A percentile compares a stretch with the other conserved stretches of the same genome.
These are phyloP conservation scores for Tromatobia lineatoria DNA, from an alignment of 2,888 invertebrate species.

Conservation along the genomic window DNA sequence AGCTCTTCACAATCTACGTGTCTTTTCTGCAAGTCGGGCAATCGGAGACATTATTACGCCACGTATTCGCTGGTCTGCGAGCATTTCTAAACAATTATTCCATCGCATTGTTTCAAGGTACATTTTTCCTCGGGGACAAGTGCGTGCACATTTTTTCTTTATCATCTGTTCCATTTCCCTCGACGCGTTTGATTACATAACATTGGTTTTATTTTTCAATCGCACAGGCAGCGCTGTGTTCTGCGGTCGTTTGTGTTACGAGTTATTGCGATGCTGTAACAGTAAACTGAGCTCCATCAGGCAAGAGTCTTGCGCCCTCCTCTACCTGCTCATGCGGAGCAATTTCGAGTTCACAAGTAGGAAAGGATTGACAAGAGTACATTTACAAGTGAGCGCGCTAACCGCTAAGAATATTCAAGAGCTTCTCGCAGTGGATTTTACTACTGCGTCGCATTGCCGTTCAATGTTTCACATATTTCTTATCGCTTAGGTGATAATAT, in stretches of 20 bases:
- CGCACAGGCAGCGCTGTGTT: constrained; percentile 90
- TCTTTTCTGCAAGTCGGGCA: constrained; percentile 95
- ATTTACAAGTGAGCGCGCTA: constrained; percentile 89
- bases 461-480: constrained; percentile 36
- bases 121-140: constrained; percentile 49
- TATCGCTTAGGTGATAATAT: constrained; percentile 92
- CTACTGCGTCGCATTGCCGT: constrained; percentile 6
- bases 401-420: not conserved
- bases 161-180: constrained; percentile 11
- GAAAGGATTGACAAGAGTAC: constrained; percentile 95
- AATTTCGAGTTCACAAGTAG: constrained; percentile 96
- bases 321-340: constrained; percentile 96
- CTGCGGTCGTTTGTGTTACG: constrained; percentile 93
- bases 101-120: constrained; percentile 93
- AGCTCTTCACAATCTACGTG: constrained; percentile 94
- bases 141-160: not conserved
- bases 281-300: constrained; percentile 94
- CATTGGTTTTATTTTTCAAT: constrained; percentile 13
- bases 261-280: constrained; percentile 93
- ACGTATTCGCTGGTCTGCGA: constrained; percentile 96
- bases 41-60: constrained; percentile 95
- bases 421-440: not conserved
- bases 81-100: constrained; percentile 97
- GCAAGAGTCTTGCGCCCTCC: constrained; percentile 96
- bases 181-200: constrained; percentile 42